phyloP scores from a whole-genome alignment of 2,797 vertebrate species.

The Xyrichtys novacula region DNA sequence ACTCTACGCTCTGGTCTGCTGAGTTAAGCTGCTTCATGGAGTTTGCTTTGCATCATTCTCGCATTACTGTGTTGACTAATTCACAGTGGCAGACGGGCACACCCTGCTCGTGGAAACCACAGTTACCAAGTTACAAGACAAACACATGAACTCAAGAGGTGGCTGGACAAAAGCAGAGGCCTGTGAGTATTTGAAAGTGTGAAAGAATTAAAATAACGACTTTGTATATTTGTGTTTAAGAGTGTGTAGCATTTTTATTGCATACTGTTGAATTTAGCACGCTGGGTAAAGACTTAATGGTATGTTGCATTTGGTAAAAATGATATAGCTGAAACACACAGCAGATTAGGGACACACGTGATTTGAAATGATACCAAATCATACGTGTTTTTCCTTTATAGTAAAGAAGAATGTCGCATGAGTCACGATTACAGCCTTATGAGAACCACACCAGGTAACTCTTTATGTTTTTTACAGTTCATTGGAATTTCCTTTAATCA shows the following conservation, averaged over 20 bases:
- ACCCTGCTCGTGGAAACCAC: conserved; percentile 48
- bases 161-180: conserved; percentile 22
- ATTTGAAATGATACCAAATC: neutral
- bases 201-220: neutral
- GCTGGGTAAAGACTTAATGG: too few relatives aligned
- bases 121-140: conserved; percentile 80
- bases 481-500: too few relatives aligned
- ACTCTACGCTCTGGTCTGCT: conserved; percentile 12
- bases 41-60: conserved; percentile 33
- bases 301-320: neutral
- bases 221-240: neutral
- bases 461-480: too few relatives aligned
- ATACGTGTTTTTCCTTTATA: conserved; percentile 16
- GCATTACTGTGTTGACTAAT: conserved; percentile 59
- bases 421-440: conserved; percentile 33
- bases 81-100: conserved; percentile 49
- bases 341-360: neutral
- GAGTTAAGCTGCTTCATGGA: conserved; percentile 23
- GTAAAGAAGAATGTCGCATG: conserved; percentile 61
- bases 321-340: neutral
- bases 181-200: conserved; percentile 62
- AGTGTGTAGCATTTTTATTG: neutral
- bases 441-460: conserved; percentile 64
- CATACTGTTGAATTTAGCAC: neutral
- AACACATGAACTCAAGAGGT: conserved; percentile 64